These are phyloP conservation scores for Arge pagana DNA, from an alignment of 2,888 invertebrate genomes.

Conservation along the genomic window DNA sequence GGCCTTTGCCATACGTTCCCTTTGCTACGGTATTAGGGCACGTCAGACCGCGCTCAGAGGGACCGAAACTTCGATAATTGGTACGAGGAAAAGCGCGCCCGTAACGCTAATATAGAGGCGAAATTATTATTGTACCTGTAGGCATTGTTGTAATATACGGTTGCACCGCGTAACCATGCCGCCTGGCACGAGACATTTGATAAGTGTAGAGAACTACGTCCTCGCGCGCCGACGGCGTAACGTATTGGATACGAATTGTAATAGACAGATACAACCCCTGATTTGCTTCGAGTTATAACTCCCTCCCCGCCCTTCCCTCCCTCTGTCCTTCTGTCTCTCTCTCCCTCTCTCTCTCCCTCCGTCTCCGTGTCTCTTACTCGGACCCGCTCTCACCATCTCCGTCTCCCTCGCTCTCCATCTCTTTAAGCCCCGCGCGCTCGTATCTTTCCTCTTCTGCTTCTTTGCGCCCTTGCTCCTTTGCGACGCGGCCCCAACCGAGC, in stretches of 20 bases:
- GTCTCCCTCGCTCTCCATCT: background rate
- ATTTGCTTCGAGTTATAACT: constrained; percentile 41
- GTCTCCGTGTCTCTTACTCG: background rate
- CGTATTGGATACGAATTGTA: constrained; percentile 47
- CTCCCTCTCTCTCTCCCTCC: background rate
- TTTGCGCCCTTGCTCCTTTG: too few relatives aligned
- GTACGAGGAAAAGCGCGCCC: constrained; percentile 29
- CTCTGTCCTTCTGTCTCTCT: too few relatives aligned
- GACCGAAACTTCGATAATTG: constrained; percentile 10
- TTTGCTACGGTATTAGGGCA: too few relatives aligned
- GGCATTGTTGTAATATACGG: too few relatives aligned
- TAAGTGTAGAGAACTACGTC: too few relatives aligned
- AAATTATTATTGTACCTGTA: too few relatives aligned
- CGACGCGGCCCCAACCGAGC: too few relatives aligned
- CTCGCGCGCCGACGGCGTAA: constrained; percentile 35
- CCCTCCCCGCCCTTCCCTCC: constrained; percentile 12
- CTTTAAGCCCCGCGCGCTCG: background rate
- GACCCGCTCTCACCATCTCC: background rate
- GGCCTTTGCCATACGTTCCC: too few relatives aligned
- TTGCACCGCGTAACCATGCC: too few relatives aligned
- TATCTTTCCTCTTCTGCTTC: background rate
- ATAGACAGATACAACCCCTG: constrained; percentile 45
- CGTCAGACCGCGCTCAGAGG: background rate
- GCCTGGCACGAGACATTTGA: too few relatives aligned
- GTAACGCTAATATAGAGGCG: constrained; percentile 24